phyloP scores from a whole-genome alignment of 2,797 vertebrate genomes.

The Tragelaphus eurycerus region DNA sequence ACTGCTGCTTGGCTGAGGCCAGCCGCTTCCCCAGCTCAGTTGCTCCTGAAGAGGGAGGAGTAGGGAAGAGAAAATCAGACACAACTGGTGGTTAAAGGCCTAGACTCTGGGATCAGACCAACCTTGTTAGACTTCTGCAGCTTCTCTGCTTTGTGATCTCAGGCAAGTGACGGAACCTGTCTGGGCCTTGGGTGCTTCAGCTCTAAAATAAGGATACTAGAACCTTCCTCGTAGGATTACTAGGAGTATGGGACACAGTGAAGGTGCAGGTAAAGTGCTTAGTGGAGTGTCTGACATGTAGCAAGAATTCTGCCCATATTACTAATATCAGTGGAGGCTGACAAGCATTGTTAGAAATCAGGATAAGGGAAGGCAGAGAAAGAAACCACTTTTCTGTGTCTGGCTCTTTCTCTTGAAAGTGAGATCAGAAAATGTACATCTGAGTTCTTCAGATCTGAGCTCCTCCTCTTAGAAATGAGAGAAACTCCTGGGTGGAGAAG shows the following conservation, averaged over 20 bases:
- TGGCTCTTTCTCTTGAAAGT: not conserved
- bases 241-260: not conserved
- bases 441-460: not conserved
- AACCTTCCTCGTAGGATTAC: not conserved
- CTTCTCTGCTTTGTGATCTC: not conserved
- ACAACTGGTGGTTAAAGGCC: too few relatives aligned
- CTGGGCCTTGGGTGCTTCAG: not conserved
- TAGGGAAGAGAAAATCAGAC: not conserved
- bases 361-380: not conserved
- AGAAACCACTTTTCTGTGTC: not conserved
- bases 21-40: not conserved
- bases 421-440: not conserved
- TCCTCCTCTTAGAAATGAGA: not conserved
- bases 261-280: not conserved
- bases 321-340: not conserved
- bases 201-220: not conserved
- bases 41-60: not conserved
- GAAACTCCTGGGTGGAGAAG: not conserved
- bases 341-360: not conserved
- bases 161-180: not conserved
- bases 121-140: not conserved
- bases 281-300: not conserved
- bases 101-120: not conserved
- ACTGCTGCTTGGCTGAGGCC: not conserved
- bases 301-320: not conserved